phyloP scores from a whole-genome alignment of 2,113 vertebrate species.

The cat (Felis catus) region DNA sequence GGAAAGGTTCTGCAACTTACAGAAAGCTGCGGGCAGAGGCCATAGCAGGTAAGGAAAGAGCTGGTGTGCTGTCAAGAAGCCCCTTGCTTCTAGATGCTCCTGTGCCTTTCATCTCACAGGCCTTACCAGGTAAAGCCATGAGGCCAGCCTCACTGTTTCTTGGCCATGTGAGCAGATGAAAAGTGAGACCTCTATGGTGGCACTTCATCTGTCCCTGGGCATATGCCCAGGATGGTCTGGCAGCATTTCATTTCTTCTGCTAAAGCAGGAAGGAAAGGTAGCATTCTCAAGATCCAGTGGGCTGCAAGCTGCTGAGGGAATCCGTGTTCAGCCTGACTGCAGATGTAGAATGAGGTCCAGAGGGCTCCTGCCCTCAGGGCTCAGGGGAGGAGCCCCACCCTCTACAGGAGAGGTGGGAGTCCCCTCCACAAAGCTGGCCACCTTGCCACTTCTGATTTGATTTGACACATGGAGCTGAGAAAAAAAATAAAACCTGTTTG shows the following conservation, averaged over 20 bases:
- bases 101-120: not conserved
- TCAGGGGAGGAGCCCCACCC: not conserved
- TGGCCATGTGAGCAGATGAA: not conserved
- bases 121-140: not conserved
- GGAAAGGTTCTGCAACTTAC: not conserved
- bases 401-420: accelerated
- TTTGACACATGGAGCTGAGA: not conserved
- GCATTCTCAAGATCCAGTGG: not conserved
- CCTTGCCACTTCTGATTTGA: not conserved
- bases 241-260: not conserved
- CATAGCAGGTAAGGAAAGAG: not conserved
- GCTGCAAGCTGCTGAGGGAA: not conserved
- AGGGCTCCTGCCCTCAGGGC: not conserved
- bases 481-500: not conserved
- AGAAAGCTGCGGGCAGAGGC: not conserved
- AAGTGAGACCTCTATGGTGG: not conserved
- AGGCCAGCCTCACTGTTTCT: not conserved
- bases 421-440: accelerated
- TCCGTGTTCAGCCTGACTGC: not conserved
- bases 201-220: not conserved
- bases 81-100: not conserved
- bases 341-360: accelerated
- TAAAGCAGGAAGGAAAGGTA: not conserved
- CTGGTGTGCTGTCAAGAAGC: not conserved
- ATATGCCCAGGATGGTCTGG: not conserved